Conservation (phyloP, 37 sponge, comb jelly and placozoan genomes). For the Agelas oroides region DNA sequence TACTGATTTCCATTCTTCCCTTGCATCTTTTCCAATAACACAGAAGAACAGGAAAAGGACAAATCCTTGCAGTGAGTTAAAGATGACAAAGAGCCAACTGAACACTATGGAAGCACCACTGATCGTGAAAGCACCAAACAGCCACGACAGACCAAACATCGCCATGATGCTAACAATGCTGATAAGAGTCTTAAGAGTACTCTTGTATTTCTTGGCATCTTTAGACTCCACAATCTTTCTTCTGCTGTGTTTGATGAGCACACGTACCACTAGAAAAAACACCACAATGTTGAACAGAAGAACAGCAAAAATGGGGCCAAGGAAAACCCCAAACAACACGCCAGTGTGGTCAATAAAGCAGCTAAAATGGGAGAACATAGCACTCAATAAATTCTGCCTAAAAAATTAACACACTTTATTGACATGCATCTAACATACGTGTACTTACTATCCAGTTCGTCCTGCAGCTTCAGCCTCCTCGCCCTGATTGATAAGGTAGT, state of each 20-base stretch:
- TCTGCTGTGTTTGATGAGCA: conserved; percentile 35
- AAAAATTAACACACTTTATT: not conserved
- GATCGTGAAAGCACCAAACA: conserved; percentile 68
- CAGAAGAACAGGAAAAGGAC: conserved; percentile 69
- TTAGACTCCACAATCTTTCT: not conserved
- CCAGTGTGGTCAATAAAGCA: conserved; percentile 50
- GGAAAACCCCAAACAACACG: conserved; percentile 44
- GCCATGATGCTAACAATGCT: conserved; percentile 47
- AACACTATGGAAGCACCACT: conserved; percentile 21
- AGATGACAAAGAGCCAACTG: conserved; percentile 71
- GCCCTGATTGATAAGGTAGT: conserved; percentile 3
- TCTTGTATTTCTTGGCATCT: not conserved
- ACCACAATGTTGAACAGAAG: conserved; percentile 50
- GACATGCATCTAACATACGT: not conserved
- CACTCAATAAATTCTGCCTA: not conserved
- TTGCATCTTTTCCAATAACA: conserved; percentile 29
- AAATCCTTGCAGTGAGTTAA: conserved; percentile 68
- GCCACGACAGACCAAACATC: conserved; percentile 71
- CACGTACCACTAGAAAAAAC: conserved; percentile 30
- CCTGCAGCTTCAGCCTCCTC: not conserved
- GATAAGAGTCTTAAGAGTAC: conserved; percentile 9
- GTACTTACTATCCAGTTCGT: conserved; percentile 34
- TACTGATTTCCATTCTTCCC: conserved; percentile 47
- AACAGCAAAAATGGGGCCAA: conserved; percentile 45
- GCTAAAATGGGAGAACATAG: conserved; percentile 8